Conservation (phyloP, 2,113 vertebrate species). For the Oncorhynchus clarkii region DNA sequence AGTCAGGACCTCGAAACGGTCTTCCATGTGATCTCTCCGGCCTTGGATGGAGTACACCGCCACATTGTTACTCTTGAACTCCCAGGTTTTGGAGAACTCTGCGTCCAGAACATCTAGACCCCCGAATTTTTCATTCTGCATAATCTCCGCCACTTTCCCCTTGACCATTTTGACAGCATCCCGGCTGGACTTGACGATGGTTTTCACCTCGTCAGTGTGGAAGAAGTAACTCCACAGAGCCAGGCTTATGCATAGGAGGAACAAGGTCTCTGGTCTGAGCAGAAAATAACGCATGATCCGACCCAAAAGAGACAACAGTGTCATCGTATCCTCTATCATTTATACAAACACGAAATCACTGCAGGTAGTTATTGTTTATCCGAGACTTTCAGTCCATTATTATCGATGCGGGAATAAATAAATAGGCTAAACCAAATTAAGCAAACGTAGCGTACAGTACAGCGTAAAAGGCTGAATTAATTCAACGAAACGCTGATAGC, state of each 20-base stretch:
- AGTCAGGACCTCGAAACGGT: constrained; percentile 90
- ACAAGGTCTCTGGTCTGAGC: constrained; percentile 95
- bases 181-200: constrained; percentile 96
- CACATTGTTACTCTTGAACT: constrained; percentile 91
- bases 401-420: constrained; percentile 5
- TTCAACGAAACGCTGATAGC: background rate
- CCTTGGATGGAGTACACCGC: constrained; percentile 98
- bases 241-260: constrained; percentile 95
- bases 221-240: constrained; percentile 99
- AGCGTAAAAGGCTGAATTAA: background rate
- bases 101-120: constrained; percentile 92
- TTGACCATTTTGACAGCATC: constrained; percentile 98
- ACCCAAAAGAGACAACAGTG: constrained; percentile 95
- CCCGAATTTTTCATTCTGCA: constrained; percentile 92
- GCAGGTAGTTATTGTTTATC: constrained; percentile 53
- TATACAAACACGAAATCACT: constrained; percentile 63
- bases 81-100: constrained; percentile 96
- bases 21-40: constrained; percentile 97
- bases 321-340: constrained; percentile 99
- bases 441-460: constrained; percentile 13
- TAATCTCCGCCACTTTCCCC: constrained; percentile 97
- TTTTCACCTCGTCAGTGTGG: constrained; percentile 99
- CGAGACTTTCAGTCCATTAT: constrained; percentile 63
- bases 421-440: constrained; percentile 24
- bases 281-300: constrained; percentile 99